Evolutionary conservation across 2,113 vertebrate genomes (phyloP).

Genomic region (Zosterops lateralis): DNA sequence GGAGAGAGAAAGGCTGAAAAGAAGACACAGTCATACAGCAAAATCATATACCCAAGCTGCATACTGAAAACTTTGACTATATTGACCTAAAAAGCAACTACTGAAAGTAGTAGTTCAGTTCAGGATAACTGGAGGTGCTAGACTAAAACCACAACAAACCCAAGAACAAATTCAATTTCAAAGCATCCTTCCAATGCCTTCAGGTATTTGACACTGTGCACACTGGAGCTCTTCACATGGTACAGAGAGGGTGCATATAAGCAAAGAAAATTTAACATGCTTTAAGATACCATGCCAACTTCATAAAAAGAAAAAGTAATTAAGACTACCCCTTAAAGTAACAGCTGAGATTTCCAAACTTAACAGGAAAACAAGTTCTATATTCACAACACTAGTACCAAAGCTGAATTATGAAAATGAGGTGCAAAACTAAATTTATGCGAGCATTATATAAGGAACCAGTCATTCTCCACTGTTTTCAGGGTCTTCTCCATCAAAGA

Average conservation of each 20-base stretch:
- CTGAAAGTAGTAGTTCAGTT: neutral
- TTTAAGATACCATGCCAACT: neutral
- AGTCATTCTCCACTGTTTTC: neutral
- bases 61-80: neutral
- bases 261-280: neutral
- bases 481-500: neutral
- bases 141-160: neutral
- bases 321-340: neutral
- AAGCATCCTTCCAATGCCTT: neutral
- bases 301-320: neutral
- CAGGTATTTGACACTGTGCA: neutral
- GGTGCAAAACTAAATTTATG: neutral
- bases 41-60: rapidly evolving
- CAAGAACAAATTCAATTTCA: neutral
- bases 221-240: neutral
- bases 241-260: neutral
- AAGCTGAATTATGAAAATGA: neutral
- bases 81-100: neutral
- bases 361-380: neutral
- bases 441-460: neutral
- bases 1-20: neutral
- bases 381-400: neutral
- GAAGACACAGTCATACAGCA: neutral
- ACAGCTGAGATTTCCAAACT: neutral
- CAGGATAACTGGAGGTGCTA: neutral